phyloP scores from a whole-genome alignment of 2,797 vertebrate genomes.

The Sebastes wilsoni region DNA sequence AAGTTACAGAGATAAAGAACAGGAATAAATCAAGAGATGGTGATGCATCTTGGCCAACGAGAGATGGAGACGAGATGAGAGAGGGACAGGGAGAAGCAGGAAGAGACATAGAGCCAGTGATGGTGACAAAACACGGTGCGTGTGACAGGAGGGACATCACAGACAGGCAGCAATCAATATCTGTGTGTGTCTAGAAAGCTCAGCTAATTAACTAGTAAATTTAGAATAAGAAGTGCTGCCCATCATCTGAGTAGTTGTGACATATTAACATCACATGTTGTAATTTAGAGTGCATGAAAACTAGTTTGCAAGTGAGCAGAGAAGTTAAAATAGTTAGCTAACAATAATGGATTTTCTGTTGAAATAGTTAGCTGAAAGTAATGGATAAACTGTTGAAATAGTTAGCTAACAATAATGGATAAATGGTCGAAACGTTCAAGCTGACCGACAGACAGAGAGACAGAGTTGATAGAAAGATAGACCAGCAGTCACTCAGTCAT shows the following conservation, averaged over 20 bases:
- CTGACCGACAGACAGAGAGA: too few relatives aligned
- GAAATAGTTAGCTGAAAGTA: neutral
- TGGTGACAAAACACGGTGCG: conserved; percentile 27
- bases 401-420: neutral
- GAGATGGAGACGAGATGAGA: neutral
- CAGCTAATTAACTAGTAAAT: neutral
- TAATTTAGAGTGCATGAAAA: neutral
- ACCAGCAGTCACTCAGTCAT: too few relatives aligned
- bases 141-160: conserved; percentile 28
- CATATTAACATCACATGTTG: neutral
- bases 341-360: neutral
- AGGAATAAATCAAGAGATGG: conserved; percentile 7
- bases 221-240: neutral
- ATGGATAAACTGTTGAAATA: neutral
- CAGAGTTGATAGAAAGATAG: too few relatives aligned
- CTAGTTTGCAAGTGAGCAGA: neutral
- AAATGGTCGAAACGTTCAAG: neutral
- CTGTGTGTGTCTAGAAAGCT: neutral
- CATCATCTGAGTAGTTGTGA: neutral
- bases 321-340: neutral
- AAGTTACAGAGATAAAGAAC: conserved; percentile 39
- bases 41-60: conserved; percentile 7
- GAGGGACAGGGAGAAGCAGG: neutral
- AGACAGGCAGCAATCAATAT: neutral
- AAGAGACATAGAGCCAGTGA: conserved; percentile 15